Percentiles rank a stretch among this genome's conserved stretches.
These are phyloP conservation scores for Chaetodon trifascialis DNA, from an alignment of 2,113 vertebrate genomes.

Conservation along the genomic window DNA sequence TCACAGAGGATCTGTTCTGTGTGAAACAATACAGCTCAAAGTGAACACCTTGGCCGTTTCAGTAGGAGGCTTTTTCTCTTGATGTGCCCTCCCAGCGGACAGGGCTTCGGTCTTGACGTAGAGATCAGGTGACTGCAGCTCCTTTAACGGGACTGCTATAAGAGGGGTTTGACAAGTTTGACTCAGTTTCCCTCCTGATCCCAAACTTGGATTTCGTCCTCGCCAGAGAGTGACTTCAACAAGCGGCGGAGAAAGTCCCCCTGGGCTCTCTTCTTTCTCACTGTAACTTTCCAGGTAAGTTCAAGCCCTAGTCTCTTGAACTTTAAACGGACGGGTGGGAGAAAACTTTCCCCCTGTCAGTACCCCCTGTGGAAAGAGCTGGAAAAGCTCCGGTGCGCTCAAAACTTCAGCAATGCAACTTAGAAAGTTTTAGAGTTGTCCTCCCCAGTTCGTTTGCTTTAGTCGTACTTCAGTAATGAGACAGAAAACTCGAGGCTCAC, in stretches of 20 bases:
- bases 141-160: constrained; percentile 76
- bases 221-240: not conserved
- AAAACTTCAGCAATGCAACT: too few relatives aligned
- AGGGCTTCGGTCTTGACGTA: constrained; percentile 72
- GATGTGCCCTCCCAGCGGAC: constrained; percentile 9
- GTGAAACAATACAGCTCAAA: not conserved
- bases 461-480: rapidly evolving
- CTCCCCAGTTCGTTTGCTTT: not conserved
- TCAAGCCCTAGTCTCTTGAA: not conserved
- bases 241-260: constrained; percentile 62
- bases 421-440: not conserved
- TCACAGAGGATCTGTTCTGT: too few relatives aligned
- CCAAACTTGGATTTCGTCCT: constrained; percentile 67
- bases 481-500: not conserved
- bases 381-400: not conserved
- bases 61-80: not conserved
- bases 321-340: not conserved
- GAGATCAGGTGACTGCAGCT: constrained; percentile 79
- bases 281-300: constrained; percentile 70
- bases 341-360: not conserved
- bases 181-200: constrained; percentile 72
- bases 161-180: constrained; percentile 81
- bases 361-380: not conserved
- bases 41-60: constrained; percentile 14
- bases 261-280: constrained; percentile 52